Evolutionary conservation across 2,888 invertebrate genomes (phyloP).

Genomic region (Hartigia nigra): DNA sequence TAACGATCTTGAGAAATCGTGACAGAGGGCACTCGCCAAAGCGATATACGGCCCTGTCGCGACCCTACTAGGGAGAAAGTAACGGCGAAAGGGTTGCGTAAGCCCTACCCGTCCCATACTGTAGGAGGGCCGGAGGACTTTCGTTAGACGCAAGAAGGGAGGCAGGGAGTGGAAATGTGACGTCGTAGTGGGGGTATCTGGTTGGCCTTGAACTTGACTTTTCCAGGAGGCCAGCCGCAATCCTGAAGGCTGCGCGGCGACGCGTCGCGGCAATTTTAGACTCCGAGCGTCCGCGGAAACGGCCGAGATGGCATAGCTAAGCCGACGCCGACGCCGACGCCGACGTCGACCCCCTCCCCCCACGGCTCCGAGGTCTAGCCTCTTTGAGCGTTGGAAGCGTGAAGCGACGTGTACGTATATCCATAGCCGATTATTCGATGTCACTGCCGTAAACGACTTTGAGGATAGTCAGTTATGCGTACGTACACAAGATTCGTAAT

Average conservation of each 20-base stretch:
- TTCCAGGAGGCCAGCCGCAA: constrained; percentile 43
- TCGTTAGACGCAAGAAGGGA: neutral
- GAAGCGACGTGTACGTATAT: neutral
- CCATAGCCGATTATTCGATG: neutral
- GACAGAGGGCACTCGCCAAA: neutral
- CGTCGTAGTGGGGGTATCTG: constrained; percentile 25
- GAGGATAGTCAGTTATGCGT: neutral
- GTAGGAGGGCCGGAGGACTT: constrained; percentile 24
- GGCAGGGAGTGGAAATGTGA: constrained; percentile 22
- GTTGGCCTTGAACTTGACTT: constrained; percentile 61
- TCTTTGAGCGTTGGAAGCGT: neutral
- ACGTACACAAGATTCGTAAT: neutral
- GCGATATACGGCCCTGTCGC: neutral
- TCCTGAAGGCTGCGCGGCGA: constrained; percentile 38
- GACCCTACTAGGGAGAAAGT: constrained; percentile 28
- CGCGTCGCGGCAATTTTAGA: constrained; percentile 52
- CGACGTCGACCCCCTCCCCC: neutral
- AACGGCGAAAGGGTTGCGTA: constrained; percentile 50
- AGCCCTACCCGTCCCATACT: constrained; percentile 26
- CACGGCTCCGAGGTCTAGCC: neutral
- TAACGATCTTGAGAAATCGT: no score
- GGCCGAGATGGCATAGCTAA: constrained; percentile 24
- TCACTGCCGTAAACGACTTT: neutral
- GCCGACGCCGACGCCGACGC: neutral
- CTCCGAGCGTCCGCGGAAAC: constrained; percentile 53